Evolutionary conservation across 2,888 invertebrate species (phyloP), one percentile per base, ranked within the genome.

Genomic region (Coronaproctus castanopsis): DNA sequence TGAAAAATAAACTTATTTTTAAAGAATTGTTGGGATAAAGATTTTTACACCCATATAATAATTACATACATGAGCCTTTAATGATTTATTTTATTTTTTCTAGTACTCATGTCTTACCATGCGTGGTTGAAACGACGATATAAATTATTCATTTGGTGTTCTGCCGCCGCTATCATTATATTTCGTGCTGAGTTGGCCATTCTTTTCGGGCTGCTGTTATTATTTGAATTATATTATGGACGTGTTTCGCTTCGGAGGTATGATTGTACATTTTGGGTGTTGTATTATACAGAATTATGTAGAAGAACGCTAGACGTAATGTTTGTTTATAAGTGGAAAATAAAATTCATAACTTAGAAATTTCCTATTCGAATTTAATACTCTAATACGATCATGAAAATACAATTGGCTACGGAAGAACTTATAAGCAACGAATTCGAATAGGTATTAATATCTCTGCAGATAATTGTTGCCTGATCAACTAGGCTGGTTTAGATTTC

Each of bases 131-230:
- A 79, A 64, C 82, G 85, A 63, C 79, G 82, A 67, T 81, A 81
- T 65, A 78, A 78, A 67, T 77, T 77, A 65, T 93, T 91, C 70
- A 80, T 95, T 55, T 78, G 83, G 70, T 79, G 81, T 64, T 85
- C 92, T n/a, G 95, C 87, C 50, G 83, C 86, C 65, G 82, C 89
- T 52, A 86, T 91, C 62, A 76, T 96, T 60, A 81, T 96, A 69
- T 95, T 96, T 72, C 80, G 98, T 69, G 80, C 85, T 24, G 98
- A 98, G 73, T 75, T 97, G 61, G 81, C 83, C 2, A 76, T 96
- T 69, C 80, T 93, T 64, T 79, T 91, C 69, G 95, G 93, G 21
- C 74, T 92, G 56, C 79, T 96, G 63, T 76, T 96, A 22, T 73
- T 92, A 5, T 79, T 86, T 67, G 89, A 91, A 71, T 72, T 97